A percentile compares a stretch with the other conserved stretches of the same genome.
Evolutionary conservation across 2,113 vertebrate species (phyloP).

Genomic region (Pan troglodytes): DNA sequence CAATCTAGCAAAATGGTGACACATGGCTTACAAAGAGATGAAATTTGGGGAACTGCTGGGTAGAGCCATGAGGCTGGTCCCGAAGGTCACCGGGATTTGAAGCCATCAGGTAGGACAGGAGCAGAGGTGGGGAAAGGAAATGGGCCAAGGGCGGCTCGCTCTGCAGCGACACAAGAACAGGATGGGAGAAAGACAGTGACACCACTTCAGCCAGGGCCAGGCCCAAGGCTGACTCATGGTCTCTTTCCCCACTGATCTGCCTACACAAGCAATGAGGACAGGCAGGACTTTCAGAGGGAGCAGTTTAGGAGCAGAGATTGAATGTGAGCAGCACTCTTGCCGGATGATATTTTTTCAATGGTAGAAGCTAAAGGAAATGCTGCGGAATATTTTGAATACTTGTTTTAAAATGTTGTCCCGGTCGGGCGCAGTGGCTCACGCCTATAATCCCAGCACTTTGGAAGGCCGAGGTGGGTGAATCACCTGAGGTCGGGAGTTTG

Average conservation of each 20-base stretch:
- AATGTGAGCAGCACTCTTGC: not conserved
- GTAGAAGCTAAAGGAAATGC: not conserved
- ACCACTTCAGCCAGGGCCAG: too few relatives aligned
- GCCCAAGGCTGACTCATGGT: not conserved
- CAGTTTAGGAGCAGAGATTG: not conserved
- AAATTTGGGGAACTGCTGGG: not conserved
- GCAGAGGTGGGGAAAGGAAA: not conserved
- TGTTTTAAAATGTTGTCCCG: not conserved
- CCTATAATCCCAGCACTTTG: too few relatives aligned
- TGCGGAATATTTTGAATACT: not conserved
- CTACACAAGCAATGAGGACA: not conserved
- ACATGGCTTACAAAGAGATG: not conserved
- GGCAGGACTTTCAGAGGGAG: not conserved
- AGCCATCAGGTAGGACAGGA: not conserved
- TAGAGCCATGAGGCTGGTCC: not conserved
- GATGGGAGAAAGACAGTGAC: not conserved
- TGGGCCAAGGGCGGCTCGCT: too few relatives aligned
- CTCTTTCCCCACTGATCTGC: not conserved
- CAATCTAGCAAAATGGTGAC: not conserved
- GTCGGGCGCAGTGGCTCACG: rapidly evolving
- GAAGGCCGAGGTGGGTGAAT: too few relatives aligned
- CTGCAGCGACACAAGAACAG: not conserved
- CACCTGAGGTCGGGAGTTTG: too few relatives aligned
- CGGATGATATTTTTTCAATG: not conserved
- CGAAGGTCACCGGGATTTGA: not conserved